Conservation (phyloP, 2,113 vertebrate genomes). For the Glaucomys volans region DNA sequence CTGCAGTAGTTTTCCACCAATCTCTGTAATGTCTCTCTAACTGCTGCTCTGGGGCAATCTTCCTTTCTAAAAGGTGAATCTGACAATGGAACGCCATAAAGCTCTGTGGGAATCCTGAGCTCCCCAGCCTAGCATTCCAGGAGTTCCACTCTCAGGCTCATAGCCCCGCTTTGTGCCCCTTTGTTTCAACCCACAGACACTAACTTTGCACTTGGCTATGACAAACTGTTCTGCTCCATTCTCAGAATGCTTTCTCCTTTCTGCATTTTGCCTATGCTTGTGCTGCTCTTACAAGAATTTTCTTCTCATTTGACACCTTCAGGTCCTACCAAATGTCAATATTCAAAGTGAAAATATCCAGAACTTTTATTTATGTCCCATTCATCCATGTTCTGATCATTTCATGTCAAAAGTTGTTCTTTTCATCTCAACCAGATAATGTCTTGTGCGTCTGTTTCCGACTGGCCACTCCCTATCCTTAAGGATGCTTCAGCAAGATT, state of each 20-base stretch:
- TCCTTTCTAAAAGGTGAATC: background rate
- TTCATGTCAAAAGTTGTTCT: background rate
- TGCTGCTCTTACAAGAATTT: background rate
- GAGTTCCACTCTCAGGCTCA: background rate
- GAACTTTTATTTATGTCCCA: background rate
- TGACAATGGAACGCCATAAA: background rate
- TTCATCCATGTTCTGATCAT: background rate
- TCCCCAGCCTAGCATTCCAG: background rate
- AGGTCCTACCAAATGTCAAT: background rate
- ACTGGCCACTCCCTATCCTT: no score
- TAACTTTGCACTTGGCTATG: background rate
- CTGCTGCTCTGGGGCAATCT: background rate
- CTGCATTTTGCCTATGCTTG: background rate
- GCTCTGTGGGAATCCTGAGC: background rate
- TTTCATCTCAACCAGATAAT: background rate
- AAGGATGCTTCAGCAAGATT: constrained; percentile 22
- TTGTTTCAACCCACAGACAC: background rate
- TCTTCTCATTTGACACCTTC: background rate
- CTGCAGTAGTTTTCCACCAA: background rate
- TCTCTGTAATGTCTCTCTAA: background rate
- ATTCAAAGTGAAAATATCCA: background rate
- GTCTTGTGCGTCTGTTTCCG: background rate
- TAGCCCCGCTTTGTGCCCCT: no score
- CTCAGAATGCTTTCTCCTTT: no score
- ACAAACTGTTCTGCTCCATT: accelerated